Percentiles rank a stretch among this genome's conserved stretches.
These are phyloP conservation scores for Phallusia fumigata DNA, from an alignment of 23 tunicate genomes.

Conservation along the genomic window DNA sequence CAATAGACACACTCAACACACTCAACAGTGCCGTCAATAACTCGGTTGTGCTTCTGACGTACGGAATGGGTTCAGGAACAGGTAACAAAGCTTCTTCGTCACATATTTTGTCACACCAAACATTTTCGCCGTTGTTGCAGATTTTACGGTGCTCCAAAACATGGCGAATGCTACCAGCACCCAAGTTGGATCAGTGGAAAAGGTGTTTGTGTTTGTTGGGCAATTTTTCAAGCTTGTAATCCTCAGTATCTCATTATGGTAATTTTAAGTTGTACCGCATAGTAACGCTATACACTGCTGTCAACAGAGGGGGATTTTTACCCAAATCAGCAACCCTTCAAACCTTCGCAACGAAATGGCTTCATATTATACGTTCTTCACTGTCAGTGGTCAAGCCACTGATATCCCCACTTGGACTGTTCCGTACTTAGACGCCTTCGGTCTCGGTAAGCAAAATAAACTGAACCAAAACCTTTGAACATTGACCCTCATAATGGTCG, in stretches of 20 bases:
- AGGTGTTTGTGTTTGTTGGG: not conserved
- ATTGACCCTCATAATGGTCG: too few species aligned
- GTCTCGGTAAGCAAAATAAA: not conserved
- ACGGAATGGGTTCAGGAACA: constrained; percentile 36
- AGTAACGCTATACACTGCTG: too few species aligned
- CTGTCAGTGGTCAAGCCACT: not conserved
- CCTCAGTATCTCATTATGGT: too few species aligned
- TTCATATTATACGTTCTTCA: constrained; percentile 11
- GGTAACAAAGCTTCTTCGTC: too few species aligned
- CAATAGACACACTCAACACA: constrained; percentile 11
- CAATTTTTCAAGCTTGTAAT: too few species aligned
- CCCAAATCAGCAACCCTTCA: not conserved
- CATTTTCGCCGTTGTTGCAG: not conserved
- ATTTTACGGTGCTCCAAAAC: constrained; percentile 12
- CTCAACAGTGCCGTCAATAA: constrained; percentile 24
- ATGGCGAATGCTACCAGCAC: constrained; percentile 21
- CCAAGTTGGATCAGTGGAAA: not conserved
- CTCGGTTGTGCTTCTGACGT: constrained; percentile 40
- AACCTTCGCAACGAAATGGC: constrained; percentile 17
- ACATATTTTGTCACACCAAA: not conserved
- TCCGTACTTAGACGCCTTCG: constrained; percentile 14
- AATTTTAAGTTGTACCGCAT: too few species aligned
- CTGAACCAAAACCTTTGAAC: too few species aligned
- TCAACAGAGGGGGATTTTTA: constrained; percentile 8
- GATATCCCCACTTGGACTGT: constrained; percentile 11